Conservation (phyloP, 2,888 invertebrate species). For the Drosophila ezoana region DNA sequence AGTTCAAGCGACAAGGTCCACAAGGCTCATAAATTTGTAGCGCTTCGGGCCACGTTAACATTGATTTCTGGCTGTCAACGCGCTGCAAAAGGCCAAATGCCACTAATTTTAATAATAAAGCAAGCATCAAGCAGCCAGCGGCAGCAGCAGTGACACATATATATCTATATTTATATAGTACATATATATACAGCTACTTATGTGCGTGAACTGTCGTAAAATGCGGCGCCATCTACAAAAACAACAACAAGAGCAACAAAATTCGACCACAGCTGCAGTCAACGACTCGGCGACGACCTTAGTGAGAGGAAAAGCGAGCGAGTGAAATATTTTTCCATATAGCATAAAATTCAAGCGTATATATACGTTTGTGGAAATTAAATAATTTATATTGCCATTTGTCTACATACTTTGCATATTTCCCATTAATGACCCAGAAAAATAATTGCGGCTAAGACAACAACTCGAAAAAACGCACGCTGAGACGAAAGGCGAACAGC, state of each 20-base stretch:
- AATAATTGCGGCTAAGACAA: constrained; percentile 43
- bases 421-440: constrained; percentile 74
- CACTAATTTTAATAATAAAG: constrained; percentile 64
- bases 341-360: constrained; percentile 57
- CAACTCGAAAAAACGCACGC: constrained; percentile 34
- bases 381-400: constrained; percentile 74
- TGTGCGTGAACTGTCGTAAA: constrained; percentile 59
- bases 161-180: constrained; percentile 19
- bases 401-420: constrained; percentile 71
- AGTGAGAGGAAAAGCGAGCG: constrained; percentile 31
- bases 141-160: constrained; percentile 9
- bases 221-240: constrained; percentile 64
- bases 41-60: constrained; percentile 60
- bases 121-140: constrained; percentile 27
- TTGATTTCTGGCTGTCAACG: constrained; percentile 77
- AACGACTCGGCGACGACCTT: constrained; percentile 61
- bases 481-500: constrained; percentile 60
- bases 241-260: constrained; percentile 37
- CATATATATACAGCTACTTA: constrained; percentile 21
- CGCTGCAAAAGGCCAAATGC: constrained; percentile 72
- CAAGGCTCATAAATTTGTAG: constrained; percentile 51
- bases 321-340: constrained; percentile 46
- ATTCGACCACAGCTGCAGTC: constrained; percentile 58
- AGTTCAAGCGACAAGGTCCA: constrained; percentile 76
- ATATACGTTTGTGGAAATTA: constrained; percentile 65